Percentiles rank a stretch among this genome's conserved stretches.
phyloP scores from a whole-genome alignment of 2,888 invertebrate species.

The Nemoura dubitans region DNA sequence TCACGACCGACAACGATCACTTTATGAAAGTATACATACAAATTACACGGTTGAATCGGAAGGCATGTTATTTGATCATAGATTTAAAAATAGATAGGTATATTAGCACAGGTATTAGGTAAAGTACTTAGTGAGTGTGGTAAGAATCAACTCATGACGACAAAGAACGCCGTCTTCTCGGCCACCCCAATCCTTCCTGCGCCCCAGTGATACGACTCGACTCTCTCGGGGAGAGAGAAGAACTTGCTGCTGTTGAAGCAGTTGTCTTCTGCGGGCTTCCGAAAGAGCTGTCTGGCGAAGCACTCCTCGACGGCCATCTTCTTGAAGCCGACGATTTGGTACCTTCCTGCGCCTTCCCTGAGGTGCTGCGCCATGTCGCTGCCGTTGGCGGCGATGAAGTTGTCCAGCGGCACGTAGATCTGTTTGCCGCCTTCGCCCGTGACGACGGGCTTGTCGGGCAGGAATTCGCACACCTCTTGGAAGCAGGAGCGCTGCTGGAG shows the following conservation, averaged over 20 bases:
- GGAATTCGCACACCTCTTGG: background rate
- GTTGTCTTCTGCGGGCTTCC: background rate
- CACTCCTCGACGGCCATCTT: conserved; percentile 33
- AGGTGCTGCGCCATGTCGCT: conserved; percentile 9
- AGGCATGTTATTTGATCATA: too few species aligned
- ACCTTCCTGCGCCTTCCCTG: background rate
- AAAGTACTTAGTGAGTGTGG: background rate
- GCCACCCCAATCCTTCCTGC: background rate
- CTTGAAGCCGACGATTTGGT: conserved; percentile 7
- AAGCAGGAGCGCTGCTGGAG: conserved; percentile 1
- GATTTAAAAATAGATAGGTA: too few species aligned
- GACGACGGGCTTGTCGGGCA: background rate
- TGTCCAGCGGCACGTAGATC: background rate
- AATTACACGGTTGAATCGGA: too few species aligned
- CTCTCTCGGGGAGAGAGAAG: conserved; percentile 22
- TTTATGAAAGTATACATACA: too few species aligned
- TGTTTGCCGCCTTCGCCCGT: background rate
- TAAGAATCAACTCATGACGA: conserved; percentile 3
- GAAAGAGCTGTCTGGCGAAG: conserved; percentile 24
- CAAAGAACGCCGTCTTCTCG: conserved; percentile 19
- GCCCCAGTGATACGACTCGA: background rate
- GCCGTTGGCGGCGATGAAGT: conserved; percentile 32
- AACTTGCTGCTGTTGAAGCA: conserved; percentile 20
- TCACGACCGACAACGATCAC: too few species aligned
- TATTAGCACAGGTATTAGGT: too few species aligned